Evolutionary conservation across 2,797 vertebrate species (phyloP), one percentile per base, ranked within the genome.

Genomic region (Dipus sagitta): DNA sequence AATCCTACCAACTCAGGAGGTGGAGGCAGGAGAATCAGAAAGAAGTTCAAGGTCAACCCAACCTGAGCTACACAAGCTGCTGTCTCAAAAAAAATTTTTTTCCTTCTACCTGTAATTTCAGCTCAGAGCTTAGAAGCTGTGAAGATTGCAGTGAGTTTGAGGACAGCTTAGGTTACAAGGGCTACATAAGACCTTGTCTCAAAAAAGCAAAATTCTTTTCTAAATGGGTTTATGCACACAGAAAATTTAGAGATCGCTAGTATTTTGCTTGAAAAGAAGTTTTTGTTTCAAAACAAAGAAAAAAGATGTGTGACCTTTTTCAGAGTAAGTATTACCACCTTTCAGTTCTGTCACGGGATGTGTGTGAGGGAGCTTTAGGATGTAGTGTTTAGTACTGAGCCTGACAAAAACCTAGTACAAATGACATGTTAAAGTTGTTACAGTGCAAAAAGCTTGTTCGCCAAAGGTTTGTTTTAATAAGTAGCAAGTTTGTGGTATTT

Each of bases 261-360:
- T 24, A 9, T 62, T 47, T 54, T 83, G 75, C 71, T 91, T 95
- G 62, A 88, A 95, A 90, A 47, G 15, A 30, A 67, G 47, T 65
- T 82, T 92, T 91, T 64, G 9, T 62, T 1, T 75, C 20, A 54
- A 18, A 60, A 38, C 38, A 38, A 15, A 86, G 30, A 47, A 91
- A 64, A 23, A 32, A 52, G 52, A 64, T 75, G 23, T 23, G 42
- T 77, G 77, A 72, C 28, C 21, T n/a, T 58, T 76, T 47, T 17
- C 34, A 58, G 72, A 23, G 75, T 24, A 47, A 47, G 47, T 47
- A 47, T 7, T 47, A 47, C 47, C 47, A 64, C 34, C n/a, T 86
- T 75, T 93, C n/a, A 70, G 12, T 93, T 95, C 24, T 86, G 9
- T 47, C 38, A n/a, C 47, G 11, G 42, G 24, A 64, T 91, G 91